These are phyloP conservation scores for Sigmodon hispidus DNA, from an alignment of 2,113 vertebrate genomes.

Conservation along the genomic window DNA sequence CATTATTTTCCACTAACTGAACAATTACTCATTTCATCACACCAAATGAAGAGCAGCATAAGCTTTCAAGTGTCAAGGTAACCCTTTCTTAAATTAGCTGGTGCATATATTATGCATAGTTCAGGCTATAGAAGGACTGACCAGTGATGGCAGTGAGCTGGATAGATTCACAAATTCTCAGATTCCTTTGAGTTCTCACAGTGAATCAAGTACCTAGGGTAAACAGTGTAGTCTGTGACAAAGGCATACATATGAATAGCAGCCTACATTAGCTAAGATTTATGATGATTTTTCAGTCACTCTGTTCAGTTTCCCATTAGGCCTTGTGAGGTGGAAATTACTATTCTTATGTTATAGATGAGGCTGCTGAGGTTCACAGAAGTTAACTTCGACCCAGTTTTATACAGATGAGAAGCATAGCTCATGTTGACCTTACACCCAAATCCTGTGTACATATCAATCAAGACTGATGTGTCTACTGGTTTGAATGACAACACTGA, in stretches of 20 bases:
- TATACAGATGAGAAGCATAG: not conserved
- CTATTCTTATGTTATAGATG: not conserved
- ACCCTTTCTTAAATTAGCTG: too few species aligned
- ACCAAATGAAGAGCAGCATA: not conserved
- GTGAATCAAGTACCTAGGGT: not conserved
- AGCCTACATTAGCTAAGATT: not conserved
- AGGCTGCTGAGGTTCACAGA: not conserved
- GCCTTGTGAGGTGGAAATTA: not conserved
- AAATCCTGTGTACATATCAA: not conserved
- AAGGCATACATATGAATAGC: not conserved
- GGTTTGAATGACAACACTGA: not conserved
- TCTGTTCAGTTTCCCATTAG: not conserved
- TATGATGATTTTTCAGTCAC: not conserved
- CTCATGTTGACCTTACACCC: not conserved
- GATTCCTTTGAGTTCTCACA: not conserved
- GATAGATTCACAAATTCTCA: not conserved
- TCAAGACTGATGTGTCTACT: not conserved
- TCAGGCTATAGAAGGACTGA: not conserved
- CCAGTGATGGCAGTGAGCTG: not conserved
- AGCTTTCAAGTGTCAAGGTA: not conserved
- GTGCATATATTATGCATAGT: not conserved
- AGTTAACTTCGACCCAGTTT: not conserved
- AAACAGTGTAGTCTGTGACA: not conserved
- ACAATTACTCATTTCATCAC: not conserved
- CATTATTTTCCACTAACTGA: not conserved